Percentiles rank a stretch among this genome's conserved stretches.
phyloP scores from a whole-genome alignment of 2,797 vertebrate genomes.

The Synanceia verrucosa region DNA sequence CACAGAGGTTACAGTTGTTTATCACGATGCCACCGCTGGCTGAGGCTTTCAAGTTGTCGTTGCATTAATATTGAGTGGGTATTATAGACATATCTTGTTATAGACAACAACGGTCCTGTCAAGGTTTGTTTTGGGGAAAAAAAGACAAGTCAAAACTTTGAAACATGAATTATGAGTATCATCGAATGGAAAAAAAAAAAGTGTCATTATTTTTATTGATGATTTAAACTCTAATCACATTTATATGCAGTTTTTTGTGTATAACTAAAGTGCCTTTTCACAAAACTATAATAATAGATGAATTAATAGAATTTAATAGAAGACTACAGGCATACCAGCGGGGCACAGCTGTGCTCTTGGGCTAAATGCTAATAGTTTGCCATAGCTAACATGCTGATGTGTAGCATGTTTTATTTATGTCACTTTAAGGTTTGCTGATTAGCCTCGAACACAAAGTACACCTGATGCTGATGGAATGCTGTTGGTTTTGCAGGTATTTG shows the following conservation, averaged over 20 bases:
- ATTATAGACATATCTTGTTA: no score
- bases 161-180: not conserved
- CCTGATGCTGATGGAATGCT: not conserved
- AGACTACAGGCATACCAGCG: not conserved
- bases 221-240: not conserved
- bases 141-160: not conserved
- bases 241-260: not conserved
- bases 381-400: not conserved
- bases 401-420: not conserved
- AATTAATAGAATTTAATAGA: no score
- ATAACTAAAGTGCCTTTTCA: not conserved
- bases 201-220: not conserved
- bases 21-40: conserved; percentile 3
- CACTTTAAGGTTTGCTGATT: not conserved
- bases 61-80: not conserved
- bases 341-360: not conserved
- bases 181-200: not conserved
- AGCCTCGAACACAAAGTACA: not conserved
- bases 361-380: not conserved
- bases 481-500: not conserved
- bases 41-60: not conserved
- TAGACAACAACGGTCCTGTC: not conserved
- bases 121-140: not conserved
- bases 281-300: not conserved
- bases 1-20: conserved; percentile 16